Evolutionary conservation across 2,113 vertebrate genomes (phyloP).

Genomic region (Hystrix cristata): DNA sequence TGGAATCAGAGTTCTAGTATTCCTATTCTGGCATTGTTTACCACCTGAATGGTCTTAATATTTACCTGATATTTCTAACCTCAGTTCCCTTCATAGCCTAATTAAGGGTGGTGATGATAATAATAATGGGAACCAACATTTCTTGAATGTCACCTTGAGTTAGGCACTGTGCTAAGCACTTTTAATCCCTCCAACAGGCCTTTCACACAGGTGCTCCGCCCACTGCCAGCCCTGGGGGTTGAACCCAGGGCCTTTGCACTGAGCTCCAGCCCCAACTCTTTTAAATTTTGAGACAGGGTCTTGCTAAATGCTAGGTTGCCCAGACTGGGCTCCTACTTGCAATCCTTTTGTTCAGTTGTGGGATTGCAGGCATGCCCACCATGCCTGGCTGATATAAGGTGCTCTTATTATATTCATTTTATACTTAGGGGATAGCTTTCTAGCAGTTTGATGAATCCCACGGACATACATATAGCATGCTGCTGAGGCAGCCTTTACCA

Average conservation of each 20-base stretch:
- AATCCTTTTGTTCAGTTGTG: neutral
- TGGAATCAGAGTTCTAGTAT: neutral
- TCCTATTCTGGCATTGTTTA: neutral
- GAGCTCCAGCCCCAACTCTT: neutral
- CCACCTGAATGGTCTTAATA: neutral
- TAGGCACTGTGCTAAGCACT: neutral
- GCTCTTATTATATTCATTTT: neutral
- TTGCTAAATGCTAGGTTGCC: neutral
- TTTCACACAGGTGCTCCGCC: neutral
- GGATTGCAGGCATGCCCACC: neutral
- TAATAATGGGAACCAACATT: neutral
- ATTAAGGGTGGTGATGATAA: neutral
- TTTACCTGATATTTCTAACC: neutral
- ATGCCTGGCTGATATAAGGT: neutral
- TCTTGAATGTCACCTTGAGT: neutral
- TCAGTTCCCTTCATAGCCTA: neutral
- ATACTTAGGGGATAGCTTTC: neutral
- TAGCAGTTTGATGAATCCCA: neutral
- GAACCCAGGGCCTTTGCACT: neutral
- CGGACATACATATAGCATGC: rapidly evolving
- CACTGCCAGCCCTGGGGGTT: neutral
- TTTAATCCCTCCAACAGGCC: neutral
- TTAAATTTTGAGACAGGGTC: neutral
- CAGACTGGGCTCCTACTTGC: neutral
- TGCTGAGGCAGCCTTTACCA: rapidly evolving